phyloP scores from a whole-genome alignment of 92 coral and sea anemone genomes.

The Parazoanthus atlanticus region DNA sequence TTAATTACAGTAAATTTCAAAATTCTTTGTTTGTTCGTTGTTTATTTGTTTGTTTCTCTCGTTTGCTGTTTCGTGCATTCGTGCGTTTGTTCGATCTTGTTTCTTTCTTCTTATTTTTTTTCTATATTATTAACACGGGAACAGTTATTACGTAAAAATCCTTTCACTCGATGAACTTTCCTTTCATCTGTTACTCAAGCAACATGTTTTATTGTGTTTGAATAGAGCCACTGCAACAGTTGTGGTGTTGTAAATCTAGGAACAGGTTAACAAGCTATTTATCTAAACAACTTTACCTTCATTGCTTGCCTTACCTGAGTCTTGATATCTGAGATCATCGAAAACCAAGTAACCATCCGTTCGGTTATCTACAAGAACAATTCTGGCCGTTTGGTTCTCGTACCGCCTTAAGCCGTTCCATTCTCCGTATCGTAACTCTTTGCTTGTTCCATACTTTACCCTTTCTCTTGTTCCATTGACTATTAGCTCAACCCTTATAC shows the following conservation, averaged over 20 bases:
- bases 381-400: conserved; percentile 41
- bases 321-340: conserved; percentile 44
- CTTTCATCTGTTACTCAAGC: background rate
- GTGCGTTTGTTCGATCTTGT: too few species aligned
- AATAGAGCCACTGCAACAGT: too few species aligned
- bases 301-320: background rate
- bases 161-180: too few species aligned
- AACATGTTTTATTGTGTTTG: background rate
- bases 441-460: background rate
- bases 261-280: background rate
- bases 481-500: conserved; percentile 43
- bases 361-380: conserved; percentile 51
- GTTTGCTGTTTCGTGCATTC: too few species aligned
- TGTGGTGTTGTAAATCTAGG: too few species aligned
- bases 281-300: background rate
- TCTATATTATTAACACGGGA: too few species aligned
- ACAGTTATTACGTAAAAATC: too few species aligned
- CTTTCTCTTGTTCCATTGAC: conserved; percentile 33
- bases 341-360: conserved; percentile 52
- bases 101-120: too few species aligned
- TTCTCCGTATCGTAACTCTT: background rate
- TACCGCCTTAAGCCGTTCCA: conserved; percentile 17
- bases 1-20: too few species aligned
- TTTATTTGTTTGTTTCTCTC: too few species aligned
- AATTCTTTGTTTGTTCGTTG: too few species aligned